Evolutionary conservation across 2,888 invertebrate genomes (phyloP).

Genomic region (Caenorhabditis macrosperma): DNA sequence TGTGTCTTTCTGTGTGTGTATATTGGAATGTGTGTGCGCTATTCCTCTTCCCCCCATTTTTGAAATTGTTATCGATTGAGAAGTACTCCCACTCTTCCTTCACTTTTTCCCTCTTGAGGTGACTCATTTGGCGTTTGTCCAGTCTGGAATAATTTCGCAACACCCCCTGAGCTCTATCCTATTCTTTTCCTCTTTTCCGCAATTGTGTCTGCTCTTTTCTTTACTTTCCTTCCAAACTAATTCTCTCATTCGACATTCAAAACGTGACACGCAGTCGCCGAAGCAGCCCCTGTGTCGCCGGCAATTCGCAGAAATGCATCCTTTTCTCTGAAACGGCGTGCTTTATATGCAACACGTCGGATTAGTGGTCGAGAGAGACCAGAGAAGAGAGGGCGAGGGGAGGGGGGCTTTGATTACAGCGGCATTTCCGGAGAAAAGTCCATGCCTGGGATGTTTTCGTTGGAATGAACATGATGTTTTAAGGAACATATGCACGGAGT

Average conservation of each 20-base stretch:
- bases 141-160: constrained; percentile 14
- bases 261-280: neutral
- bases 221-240: constrained; percentile 4
- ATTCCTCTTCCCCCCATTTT: constrained; percentile 33
- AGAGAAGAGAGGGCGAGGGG: constrained; percentile 9
- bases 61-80: constrained; percentile 34
- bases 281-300: neutral
- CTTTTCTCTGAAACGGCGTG: constrained; percentile 35
- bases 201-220: constrained; percentile 3
- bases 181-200: neutral
- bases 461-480: neutral
- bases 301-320: constrained; percentile 29
- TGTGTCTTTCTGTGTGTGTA: constrained; percentile 30
- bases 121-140: neutral
- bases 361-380: constrained; percentile 27
- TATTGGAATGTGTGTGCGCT: constrained; percentile 24
- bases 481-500: neutral
- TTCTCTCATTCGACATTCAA: constrained; percentile 17
- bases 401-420: constrained; percentile 21
- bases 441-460: neutral
- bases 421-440: constrained; percentile 3
- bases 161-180: neutral
- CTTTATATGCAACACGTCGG: constrained; percentile 31
- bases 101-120: neutral
- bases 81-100: neutral